Percentiles rank a stretch among this genome's conserved stretches.
Evolutionary conservation across 2,888 invertebrate species (phyloP).

Genomic region (Nephrotoma guestfalica): DNA sequence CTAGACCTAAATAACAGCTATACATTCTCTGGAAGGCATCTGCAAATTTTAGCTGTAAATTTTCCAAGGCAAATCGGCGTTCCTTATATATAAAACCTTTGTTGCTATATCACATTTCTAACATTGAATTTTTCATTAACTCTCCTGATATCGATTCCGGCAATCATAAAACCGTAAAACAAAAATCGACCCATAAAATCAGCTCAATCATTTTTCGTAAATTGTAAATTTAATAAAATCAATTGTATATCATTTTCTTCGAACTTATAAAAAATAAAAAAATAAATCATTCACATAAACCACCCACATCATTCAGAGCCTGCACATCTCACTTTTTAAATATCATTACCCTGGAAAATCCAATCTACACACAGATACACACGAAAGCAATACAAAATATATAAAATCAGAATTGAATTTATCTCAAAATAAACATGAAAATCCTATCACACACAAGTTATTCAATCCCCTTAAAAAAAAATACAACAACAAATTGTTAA

Average conservation of each 20-base stretch:
- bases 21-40: too few relatives aligned
- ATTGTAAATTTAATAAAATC: neutral
- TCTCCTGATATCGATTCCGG: neutral
- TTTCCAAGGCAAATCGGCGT: too few relatives aligned
- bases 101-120: too few relatives aligned
- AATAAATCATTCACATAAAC: neutral
- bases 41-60: too few relatives aligned
- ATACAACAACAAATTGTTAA: neutral
- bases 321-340: neutral
- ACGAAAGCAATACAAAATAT: neutral
- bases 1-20: too few relatives aligned
- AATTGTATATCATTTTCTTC: neutral
- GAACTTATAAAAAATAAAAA: neutral
- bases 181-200: neutral
- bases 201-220: neutral
- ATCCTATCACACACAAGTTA: neutral
- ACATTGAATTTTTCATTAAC: neutral
- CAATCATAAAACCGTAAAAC: neutral
- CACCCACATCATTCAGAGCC: neutral
- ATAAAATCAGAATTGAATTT: neutral
- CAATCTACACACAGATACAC: neutral
- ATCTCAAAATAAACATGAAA: neutral
- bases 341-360: neutral
- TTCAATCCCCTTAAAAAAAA: neutral
- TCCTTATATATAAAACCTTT: too few relatives aligned